Percentiles rank a stretch among this genome's conserved stretches.
phyloP scores from a whole-genome alignment of 2,797 vertebrate species.

The Pseudomugil tenellus region DNA sequence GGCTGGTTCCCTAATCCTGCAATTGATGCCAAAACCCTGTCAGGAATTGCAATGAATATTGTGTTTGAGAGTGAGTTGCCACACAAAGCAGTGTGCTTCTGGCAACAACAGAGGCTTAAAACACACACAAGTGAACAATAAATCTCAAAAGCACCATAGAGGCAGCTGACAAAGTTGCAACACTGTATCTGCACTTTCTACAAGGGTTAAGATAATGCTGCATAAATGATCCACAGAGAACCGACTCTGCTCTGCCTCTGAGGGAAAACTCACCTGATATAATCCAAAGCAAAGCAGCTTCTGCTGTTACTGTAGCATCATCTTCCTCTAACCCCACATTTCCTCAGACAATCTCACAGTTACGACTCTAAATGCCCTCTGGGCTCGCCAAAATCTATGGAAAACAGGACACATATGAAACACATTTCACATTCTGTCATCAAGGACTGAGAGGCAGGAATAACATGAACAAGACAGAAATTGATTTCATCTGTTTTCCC shows the following conservation, averaged over 20 bases:
- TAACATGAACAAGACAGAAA: slow-evolving; percentile 58
- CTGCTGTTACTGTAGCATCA: slow-evolving; percentile 40
- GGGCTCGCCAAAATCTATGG: slow-evolving; percentile 43
- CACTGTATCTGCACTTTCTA: background rate
- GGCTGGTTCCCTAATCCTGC: slow-evolving; percentile 58
- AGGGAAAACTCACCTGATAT: slow-evolving; percentile 52
- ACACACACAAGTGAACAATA: slow-evolving; percentile 26
- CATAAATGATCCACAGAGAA: slow-evolving; percentile 1
- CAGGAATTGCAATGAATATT: slow-evolving; percentile 37
- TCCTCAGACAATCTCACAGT: slow-evolving; percentile 50
- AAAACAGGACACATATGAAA: slow-evolving; percentile 67
- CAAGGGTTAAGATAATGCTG: background rate
- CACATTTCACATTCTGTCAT: slow-evolving; percentile 75
- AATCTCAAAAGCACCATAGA: background rate
- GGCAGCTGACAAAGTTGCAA: slow-evolving; percentile 7
- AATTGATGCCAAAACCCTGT: slow-evolving; percentile 46
- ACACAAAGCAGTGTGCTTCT: slow-evolving; percentile 43
- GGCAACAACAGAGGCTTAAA: slow-evolving; percentile 27
- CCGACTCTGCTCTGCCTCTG: background rate
- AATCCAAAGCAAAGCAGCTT: slow-evolving; percentile 60
- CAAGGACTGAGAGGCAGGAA: slow-evolving; percentile 43
- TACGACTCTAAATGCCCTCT: slow-evolving; percentile 48
- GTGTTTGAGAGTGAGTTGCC: slow-evolving; percentile 34
- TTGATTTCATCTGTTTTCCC: slow-evolving; percentile 75
- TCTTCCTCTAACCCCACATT: slow-evolving; percentile 39